phyloP scores from a whole-genome alignment of 2,797 vertebrate species.

The Smutsia temminckii region DNA sequence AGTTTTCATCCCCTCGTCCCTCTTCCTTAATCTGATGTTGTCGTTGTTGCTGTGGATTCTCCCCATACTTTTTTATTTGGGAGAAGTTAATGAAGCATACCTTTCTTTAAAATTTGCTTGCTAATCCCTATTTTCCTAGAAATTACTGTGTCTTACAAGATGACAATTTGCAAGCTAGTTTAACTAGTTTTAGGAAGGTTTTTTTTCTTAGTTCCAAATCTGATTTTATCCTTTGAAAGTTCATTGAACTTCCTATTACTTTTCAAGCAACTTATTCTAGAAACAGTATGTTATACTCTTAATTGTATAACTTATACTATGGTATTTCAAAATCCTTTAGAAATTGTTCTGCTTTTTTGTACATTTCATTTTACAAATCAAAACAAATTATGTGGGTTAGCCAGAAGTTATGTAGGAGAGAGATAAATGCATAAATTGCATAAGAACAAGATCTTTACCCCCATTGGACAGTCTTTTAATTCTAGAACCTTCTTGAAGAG shows the following conservation, averaged over 20 bases:
- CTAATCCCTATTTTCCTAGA: background rate
- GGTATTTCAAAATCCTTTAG: constrained; percentile 20
- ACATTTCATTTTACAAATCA: background rate
- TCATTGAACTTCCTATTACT: background rate
- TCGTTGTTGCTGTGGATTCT: background rate
- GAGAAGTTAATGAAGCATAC: background rate
- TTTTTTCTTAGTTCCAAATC: background rate
- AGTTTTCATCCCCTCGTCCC: background rate
- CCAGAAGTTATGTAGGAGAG: background rate
- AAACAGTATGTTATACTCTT: background rate
- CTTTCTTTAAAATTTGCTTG: background rate
- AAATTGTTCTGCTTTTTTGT: constrained; percentile 24
- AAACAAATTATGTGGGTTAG: background rate
- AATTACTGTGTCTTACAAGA: background rate
- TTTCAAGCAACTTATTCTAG: constrained; percentile 2
- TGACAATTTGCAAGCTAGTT: background rate
- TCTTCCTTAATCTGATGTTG: background rate
- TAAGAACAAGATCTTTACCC: background rate
- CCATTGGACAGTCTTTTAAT: background rate
- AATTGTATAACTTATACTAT: constrained; percentile 4
- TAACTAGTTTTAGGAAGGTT: background rate
- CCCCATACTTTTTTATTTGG: background rate
- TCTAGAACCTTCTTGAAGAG: background rate
- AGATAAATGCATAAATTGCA: background rate
- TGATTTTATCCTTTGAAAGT: constrained; percentile 4